Evolutionary conservation across 2,888 invertebrate species (phyloP).

Genomic region (Nomada hirtipes): DNA sequence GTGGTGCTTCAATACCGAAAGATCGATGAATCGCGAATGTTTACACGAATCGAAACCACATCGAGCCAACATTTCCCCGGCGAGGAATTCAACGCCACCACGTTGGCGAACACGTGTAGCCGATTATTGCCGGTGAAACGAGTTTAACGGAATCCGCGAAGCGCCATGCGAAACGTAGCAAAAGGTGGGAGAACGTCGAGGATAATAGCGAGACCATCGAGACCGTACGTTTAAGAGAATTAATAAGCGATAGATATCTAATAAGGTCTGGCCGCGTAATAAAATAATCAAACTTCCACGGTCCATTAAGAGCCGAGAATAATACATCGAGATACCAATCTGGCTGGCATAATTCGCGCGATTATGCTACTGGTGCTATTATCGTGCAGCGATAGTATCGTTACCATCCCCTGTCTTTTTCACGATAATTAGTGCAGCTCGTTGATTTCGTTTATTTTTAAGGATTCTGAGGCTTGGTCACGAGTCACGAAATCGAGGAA

Average conservation of each 20-base stretch:
- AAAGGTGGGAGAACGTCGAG: slow-evolving; percentile 5
- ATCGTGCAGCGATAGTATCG: slow-evolving; percentile 37
- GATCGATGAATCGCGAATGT: slow-evolving; percentile 12
- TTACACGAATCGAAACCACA: background rate
- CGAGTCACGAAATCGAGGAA: background rate
- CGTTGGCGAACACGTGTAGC: slow-evolving; percentile 38
- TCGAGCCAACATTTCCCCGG: background rate
- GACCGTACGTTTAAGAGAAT: slow-evolving; percentile 42
- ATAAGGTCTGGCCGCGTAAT: slow-evolving; percentile 45
- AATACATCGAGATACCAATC: slow-evolving; percentile 48
- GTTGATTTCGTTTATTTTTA: background rate
- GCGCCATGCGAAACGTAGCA: slow-evolving; percentile 42
- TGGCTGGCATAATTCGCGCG: slow-evolving; percentile 32
- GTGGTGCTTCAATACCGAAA: background rate
- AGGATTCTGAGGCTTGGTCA: background rate
- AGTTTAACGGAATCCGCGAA: slow-evolving; percentile 55
- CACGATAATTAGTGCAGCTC: slow-evolving; percentile 27
- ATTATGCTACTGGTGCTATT: slow-evolving; percentile 40
- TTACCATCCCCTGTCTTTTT: slow-evolving; percentile 26
- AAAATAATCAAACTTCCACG: slow-evolving; percentile 57
- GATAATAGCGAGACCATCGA: slow-evolving; percentile 3
- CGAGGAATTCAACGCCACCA: background rate
- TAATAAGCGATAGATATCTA: slow-evolving; percentile 62
- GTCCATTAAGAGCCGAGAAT: slow-evolving; percentile 56
- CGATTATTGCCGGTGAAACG: slow-evolving; percentile 58